A percentile compares a stretch with the other conserved stretches of the same genome.
phyloP scores from a whole-genome alignment of 2,113 vertebrate genomes.

The Alligator mississippiensis region DNA sequence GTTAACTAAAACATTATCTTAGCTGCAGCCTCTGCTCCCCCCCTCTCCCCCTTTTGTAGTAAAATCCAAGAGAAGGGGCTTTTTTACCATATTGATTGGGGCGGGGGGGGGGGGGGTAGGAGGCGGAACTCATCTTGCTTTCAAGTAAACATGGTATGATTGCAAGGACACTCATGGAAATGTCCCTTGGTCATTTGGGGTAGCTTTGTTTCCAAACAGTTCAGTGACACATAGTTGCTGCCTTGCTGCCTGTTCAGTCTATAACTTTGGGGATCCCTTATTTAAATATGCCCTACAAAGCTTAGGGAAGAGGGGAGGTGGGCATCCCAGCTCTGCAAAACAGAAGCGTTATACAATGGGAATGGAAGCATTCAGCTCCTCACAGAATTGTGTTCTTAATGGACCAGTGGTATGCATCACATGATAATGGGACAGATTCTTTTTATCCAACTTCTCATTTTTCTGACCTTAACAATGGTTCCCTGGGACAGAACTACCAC shows the following conservation, averaged over 20 bases:
- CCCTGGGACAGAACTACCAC: not conserved
- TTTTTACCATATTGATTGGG: too few relatives aligned
- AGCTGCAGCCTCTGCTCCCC: not conserved
- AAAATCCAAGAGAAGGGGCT: too few relatives aligned
- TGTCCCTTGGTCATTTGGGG: constrained; percentile 13
- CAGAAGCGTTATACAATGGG: not conserved
- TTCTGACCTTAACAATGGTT: not conserved
- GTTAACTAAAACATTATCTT: not conserved
- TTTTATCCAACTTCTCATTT: not conserved
- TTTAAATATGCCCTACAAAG: not conserved
- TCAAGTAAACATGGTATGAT: constrained; percentile 23
- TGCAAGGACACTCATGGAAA: constrained; percentile 56
- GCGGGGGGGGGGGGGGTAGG: too few relatives aligned
- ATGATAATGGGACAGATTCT: not conserved
- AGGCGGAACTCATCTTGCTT: too few relatives aligned
- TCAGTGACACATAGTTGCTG: constrained; percentile 25
- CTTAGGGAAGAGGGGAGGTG: not conserved
- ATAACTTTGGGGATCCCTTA: constrained; percentile 40
- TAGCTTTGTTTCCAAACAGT: constrained; percentile 39
- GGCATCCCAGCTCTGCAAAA: not conserved
- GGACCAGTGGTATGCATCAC: not conserved
- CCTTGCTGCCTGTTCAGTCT: not conserved
- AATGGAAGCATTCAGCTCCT: not conserved
- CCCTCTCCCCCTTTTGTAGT: too few relatives aligned
- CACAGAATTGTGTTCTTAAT: not conserved